phyloP scores from a whole-genome alignment of 2,888 invertebrate genomes.

The Tipula lateralis region DNA sequence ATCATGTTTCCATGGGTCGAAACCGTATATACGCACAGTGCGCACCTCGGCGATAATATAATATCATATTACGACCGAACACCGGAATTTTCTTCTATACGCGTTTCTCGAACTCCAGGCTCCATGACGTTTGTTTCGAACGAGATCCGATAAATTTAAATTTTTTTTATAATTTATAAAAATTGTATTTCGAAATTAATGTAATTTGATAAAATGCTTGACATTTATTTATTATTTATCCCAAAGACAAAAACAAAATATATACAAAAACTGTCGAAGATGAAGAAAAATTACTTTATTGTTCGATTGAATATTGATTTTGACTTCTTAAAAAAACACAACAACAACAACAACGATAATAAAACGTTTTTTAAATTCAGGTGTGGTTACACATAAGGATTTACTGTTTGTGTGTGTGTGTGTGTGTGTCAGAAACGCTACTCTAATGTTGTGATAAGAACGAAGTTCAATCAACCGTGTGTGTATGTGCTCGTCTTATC shows the following conservation, averaged over 20 bases:
- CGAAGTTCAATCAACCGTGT: not conserved
- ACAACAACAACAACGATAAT: not conserved
- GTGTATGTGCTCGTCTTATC: not conserved
- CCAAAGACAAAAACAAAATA: not conserved
- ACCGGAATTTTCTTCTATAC: not conserved
- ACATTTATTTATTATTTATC: conserved; percentile 24
- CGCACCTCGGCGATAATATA: not conserved
- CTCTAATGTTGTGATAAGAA: not conserved
- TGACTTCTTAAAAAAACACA: not conserved
- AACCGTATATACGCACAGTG: no score
- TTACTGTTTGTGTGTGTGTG: no score
- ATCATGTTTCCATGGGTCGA: not conserved
- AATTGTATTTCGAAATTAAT: not conserved
- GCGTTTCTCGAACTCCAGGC: not conserved
- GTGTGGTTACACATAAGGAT: conserved; percentile 20
- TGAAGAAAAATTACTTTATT: conserved; percentile 24
- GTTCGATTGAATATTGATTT: conserved; percentile 11
- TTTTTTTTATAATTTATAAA: not conserved
- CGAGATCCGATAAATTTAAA: not conserved
- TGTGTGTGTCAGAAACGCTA: not conserved
- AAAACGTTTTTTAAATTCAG: not conserved
- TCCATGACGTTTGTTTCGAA: not conserved
- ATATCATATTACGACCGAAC: not conserved
- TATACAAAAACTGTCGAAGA: not conserved
- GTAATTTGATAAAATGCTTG: conserved; percentile 6